Percentiles rank a stretch among this genome's conserved stretches.
These are phyloP conservation scores for Tachystola acroxantha DNA, from an alignment of 2,888 invertebrate genomes.

Conservation along the genomic window DNA sequence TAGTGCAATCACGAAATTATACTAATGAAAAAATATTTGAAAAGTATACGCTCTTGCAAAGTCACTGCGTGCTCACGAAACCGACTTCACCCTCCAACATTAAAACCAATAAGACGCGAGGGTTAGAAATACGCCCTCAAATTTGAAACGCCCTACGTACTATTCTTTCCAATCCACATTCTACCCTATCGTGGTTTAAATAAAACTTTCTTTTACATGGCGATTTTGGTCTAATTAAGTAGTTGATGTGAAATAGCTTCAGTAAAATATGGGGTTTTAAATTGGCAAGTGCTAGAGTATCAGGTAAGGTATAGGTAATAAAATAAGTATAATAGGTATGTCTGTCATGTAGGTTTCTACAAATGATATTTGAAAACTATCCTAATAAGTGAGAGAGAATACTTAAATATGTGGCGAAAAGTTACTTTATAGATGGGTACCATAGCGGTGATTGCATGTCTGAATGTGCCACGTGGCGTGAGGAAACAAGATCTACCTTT, in stretches of 20 bases:
- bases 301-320: too few species aligned
- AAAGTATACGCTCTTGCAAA: slow-evolving; percentile 53
- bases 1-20: too few species aligned
- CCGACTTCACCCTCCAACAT: slow-evolving; percentile 59
- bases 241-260: slow-evolving; percentile 42
- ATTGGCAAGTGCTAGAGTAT: not conserved
- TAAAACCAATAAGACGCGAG: slow-evolving; percentile 74
- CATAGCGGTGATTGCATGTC: too few species aligned
- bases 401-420: too few species aligned
- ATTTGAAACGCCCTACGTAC: slow-evolving; percentile 54
- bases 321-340: too few species aligned
- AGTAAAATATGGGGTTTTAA: slow-evolving; percentile 42
- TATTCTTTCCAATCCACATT: slow-evolving; percentile 21
- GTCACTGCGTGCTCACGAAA: slow-evolving; percentile 44
- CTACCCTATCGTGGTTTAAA: slow-evolving; percentile 15
- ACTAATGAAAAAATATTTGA: too few species aligned
- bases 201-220: slow-evolving; percentile 24
- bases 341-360: too few species aligned
- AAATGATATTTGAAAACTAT: too few species aligned
- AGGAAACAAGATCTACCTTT: too few species aligned
- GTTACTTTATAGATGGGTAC: too few species aligned
- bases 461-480: too few species aligned
- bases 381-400: too few species aligned
- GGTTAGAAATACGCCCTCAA: slow-evolving; percentile 44
- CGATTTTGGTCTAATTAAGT: slow-evolving; percentile 31